phyloP scores from a whole-genome alignment of 2,113 vertebrate species.

The Calyptommatus sinebrachiatus region DNA sequence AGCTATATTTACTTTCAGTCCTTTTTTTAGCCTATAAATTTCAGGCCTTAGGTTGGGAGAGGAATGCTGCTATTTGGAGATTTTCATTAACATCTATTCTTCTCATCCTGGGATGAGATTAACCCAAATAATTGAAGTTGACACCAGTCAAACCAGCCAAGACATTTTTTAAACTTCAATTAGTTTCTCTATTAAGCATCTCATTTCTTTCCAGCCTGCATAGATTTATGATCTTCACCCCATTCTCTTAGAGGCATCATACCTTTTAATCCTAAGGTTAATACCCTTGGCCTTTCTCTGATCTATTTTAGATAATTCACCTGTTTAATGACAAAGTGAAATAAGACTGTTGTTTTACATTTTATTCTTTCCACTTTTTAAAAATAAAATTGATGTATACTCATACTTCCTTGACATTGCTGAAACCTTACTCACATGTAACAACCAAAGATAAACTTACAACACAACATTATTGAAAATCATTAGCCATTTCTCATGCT shows the following conservation, averaged over 20 bases:
- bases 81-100: constrained; percentile 1
- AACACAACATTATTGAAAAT: constrained; percentile 1
- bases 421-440: constrained; percentile 26
- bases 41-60: background rate
- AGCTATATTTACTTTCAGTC: background rate
- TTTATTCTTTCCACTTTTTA: constrained; percentile 43
- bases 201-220: constrained; percentile 48
- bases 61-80: background rate
- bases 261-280: constrained; percentile 67
- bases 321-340: constrained; percentile 56
- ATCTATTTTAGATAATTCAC: constrained; percentile 54
- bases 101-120: constrained; percentile 9
- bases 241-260: constrained; percentile 40
- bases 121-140: constrained; percentile 43
- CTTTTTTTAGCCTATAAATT: constrained; percentile 6
- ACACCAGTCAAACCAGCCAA: constrained; percentile 45
- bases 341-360: constrained; percentile 34
- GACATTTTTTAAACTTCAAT: constrained; percentile 49
- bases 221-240: constrained; percentile 59
- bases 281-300: constrained; percentile 47
- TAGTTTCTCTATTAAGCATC: constrained; percentile 61
- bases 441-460: background rate
- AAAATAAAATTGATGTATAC: constrained; percentile 25
- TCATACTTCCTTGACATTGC: constrained; percentile 36
- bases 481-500: background rate